Evolutionary conservation across 2,888 invertebrate genomes (phyloP).

Genomic region (Lordiphosa fenestrarum): DNA sequence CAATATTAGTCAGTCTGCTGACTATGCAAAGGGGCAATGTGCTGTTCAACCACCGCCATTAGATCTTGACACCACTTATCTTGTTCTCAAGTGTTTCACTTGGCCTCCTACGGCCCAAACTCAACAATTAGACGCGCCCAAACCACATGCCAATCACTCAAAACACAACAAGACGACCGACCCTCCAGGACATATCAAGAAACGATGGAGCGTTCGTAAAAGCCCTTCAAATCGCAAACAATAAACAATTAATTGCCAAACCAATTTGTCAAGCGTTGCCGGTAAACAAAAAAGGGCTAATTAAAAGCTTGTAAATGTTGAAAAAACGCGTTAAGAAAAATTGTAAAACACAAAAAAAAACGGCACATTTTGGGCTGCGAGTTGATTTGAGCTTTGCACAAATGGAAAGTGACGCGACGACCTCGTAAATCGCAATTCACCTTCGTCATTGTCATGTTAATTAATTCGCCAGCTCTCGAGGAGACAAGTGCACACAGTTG

Average conservation of each 20-base stretch:
- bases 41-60: conserved; percentile 1
- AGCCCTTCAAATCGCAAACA: conserved; percentile 43
- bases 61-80: conserved; percentile 10
- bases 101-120: background rate
- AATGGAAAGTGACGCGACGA: no score
- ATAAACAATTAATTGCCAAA: conserved; percentile 70
- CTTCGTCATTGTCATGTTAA: conserved; percentile 77
- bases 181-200: background rate
- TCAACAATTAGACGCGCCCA: conserved; percentile 21
- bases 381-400: conserved; percentile 33
- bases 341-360: conserved; percentile 7
- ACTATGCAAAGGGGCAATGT: background rate
- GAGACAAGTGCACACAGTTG: conserved; percentile 57
- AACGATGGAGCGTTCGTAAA: conserved; percentile 17
- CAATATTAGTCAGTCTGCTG: no score
- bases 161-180: conserved; percentile 4
- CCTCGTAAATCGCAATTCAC: conserved; percentile 67
- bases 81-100: conserved; percentile 3
- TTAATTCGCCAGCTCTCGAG: conserved; percentile 69
- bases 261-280: conserved; percentile 41
- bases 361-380: conserved; percentile 22
- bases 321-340: conserved; percentile 9
- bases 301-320: conserved; percentile 60
- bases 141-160: conserved; percentile 6
- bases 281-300: conserved; percentile 48